phyloP scores from a whole-genome alignment of 2,888 invertebrate genomes.

The Cephus rjabovi region DNA sequence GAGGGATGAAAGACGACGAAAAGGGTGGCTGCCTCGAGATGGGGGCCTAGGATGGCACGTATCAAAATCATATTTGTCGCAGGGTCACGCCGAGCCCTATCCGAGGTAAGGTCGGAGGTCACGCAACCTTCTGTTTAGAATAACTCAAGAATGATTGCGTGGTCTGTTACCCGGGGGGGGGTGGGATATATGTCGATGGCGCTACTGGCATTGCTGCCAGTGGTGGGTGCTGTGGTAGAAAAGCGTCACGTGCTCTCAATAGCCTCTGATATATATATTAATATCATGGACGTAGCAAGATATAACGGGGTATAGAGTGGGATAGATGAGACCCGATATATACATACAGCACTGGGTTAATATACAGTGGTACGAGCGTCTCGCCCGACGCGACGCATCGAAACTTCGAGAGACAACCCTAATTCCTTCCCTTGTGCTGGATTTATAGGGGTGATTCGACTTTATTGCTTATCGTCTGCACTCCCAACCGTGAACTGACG shows the following conservation, averaged over 20 bases:
- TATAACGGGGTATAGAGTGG: neutral
- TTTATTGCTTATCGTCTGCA: slow-evolving; percentile 46
- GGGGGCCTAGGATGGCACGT: neutral
- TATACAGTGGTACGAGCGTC: neutral
- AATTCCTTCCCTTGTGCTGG: slow-evolving; percentile 18
- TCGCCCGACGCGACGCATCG: slow-evolving; percentile 20
- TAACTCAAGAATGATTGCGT: slow-evolving; percentile 62
- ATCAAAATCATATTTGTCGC: slow-evolving; percentile 54
- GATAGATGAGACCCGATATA: neutral
- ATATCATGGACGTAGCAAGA: slow-evolving; percentile 8
- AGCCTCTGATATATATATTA: slow-evolving; percentile 47
- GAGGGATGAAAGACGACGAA: too few relatives aligned
- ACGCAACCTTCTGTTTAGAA: slow-evolving; percentile 49
- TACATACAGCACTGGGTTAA: neutral
- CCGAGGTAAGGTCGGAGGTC: slow-evolving; percentile 20
- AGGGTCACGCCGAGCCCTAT: slow-evolving; percentile 19
- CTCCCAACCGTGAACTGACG: slow-evolving; percentile 1
- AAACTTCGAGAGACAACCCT: slow-evolving; percentile 18
- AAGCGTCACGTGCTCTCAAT: slow-evolving; percentile 60
- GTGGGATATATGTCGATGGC: neutral
- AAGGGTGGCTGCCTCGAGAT: too few relatives aligned
- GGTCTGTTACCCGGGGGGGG: neutral
- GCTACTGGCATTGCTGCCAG: neutral
- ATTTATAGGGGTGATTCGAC: slow-evolving; percentile 46
- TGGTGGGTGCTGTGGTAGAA: neutral